These are phyloP conservation scores for Champsocephalus esox DNA, from an alignment of 2,797 vertebrate species.

Conservation along the genomic window DNA sequence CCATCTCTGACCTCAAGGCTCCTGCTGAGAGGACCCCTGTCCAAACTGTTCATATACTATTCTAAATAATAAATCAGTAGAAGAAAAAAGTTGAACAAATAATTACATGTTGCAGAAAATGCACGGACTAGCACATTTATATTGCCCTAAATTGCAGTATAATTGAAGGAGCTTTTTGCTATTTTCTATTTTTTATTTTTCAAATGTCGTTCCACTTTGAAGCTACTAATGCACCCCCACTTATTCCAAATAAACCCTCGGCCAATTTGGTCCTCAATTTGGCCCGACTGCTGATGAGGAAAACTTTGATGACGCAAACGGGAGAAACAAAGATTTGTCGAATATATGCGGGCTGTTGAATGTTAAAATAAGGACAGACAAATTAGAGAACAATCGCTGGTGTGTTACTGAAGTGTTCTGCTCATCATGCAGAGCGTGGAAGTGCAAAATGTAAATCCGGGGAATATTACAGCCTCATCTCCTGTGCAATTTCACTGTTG, in stretches of 20 bases:
- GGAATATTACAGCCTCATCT: slow-evolving; percentile 43
- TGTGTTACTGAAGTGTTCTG: slow-evolving; percentile 39
- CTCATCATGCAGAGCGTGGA: slow-evolving; percentile 23
- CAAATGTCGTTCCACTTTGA: too few relatives aligned
- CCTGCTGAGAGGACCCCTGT: too few relatives aligned
- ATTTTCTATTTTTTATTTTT: neutral
- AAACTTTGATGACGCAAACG: neutral
- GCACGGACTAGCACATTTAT: neutral
- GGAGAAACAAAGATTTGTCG: neutral
- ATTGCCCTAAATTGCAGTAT: neutral
- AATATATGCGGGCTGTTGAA: slow-evolving; percentile 1
- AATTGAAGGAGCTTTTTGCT: neutral
- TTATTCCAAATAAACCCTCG: too few relatives aligned
- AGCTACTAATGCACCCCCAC: too few relatives aligned
- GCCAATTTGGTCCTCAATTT: too few relatives aligned
- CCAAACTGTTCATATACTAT: too few relatives aligned
- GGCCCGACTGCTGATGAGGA: neutral
- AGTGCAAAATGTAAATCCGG: slow-evolving; percentile 28
- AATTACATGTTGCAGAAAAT: neutral
- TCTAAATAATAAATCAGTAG: too few relatives aligned
- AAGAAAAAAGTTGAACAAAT: neutral
- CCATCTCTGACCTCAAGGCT: too few relatives aligned
- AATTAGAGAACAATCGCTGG: neutral
- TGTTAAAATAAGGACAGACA: slow-evolving; percentile 31
- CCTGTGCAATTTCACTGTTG: slow-evolving; percentile 61